A percentile compares a stretch with the other conserved stretches of the same genome.
Evolutionary conservation across 2,797 vertebrate genomes (phyloP).

Genomic region (Limnodromus scolopaceus): DNA sequence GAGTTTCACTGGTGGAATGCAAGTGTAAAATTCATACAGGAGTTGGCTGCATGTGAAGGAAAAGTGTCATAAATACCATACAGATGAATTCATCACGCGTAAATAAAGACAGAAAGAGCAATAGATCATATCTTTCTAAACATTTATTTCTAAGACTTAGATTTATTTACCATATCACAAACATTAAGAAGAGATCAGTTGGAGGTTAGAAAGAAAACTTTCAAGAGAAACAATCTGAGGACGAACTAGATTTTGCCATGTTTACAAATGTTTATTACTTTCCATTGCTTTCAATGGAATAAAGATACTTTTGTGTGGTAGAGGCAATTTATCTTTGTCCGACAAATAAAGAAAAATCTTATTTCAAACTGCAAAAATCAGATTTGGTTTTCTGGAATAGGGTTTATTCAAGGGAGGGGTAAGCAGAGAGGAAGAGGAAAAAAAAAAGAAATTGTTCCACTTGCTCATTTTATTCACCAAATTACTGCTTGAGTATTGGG

Average conservation of each 20-base stretch:
- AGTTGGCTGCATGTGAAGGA: conserved; percentile 83
- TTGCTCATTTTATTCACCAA: not conserved
- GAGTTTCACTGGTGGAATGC: conserved; percentile 90
- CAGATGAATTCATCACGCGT: not conserved
- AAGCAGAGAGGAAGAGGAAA: not conserved
- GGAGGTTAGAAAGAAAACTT: not conserved
- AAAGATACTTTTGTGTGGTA: not conserved
- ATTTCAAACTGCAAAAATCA: not conserved
- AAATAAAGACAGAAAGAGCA: not conserved
- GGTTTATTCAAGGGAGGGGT: not conserved
- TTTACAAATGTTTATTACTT: not conserved
- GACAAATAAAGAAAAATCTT: not conserved
- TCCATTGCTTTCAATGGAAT: not conserved
- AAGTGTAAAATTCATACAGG: conserved; percentile 93
- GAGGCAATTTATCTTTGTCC: not conserved
- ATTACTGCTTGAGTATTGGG: not conserved
- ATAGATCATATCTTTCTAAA: not conserved
- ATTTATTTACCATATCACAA: not conserved
- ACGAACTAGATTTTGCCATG: not conserved
- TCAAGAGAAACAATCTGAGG: not conserved
- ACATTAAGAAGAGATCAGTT: not conserved
- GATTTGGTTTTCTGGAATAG: not conserved
- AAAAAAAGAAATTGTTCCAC: not conserved
- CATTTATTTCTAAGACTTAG: not conserved
- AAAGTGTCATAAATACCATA: not conserved